A percentile compares a stretch with the other conserved stretches of the same genome.
These are phyloP conservation scores for Pachliopta kotzebuea DNA, from an alignment of 2,888 invertebrate genomes.

Conservation along the genomic window DNA sequence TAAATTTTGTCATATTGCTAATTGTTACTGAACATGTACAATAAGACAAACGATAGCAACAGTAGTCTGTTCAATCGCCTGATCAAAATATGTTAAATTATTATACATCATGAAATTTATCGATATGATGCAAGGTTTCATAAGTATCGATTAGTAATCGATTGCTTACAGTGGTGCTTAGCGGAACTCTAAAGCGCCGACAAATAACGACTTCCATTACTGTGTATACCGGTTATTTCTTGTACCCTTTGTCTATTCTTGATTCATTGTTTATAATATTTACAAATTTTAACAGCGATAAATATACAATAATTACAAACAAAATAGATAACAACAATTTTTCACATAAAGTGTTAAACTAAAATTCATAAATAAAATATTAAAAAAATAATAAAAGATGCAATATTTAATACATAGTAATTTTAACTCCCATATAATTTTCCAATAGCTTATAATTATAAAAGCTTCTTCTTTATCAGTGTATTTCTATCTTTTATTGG, in stretches of 20 bases:
- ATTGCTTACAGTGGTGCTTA: slow-evolving; percentile 42
- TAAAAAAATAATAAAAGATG: too few species aligned
- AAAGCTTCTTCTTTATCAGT: slow-evolving; percentile 9
- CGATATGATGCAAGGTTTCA: slow-evolving; percentile 45
- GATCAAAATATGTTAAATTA: slow-evolving; percentile 46
- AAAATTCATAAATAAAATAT: too few species aligned
- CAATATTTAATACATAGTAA: too few species aligned
- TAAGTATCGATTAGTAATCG: slow-evolving; percentile 41
- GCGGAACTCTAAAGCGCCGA: slow-evolving; percentile 35
- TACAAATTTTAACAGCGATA: neutral
- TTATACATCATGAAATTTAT: slow-evolving; percentile 46
- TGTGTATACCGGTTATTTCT: neutral
- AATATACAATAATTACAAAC: too few species aligned
- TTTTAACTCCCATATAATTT: neutral
- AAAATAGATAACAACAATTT: neutral
- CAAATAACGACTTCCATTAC: slow-evolving; percentile 34
- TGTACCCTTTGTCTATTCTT: neutral
- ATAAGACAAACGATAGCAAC: neutral
- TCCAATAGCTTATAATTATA: neutral
- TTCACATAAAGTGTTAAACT: neutral
- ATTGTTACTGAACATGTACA: neutral
- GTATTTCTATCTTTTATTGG: slow-evolving; percentile 1
- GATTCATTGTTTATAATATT: neutral
- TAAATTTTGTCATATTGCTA: neutral
- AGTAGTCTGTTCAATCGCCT: slow-evolving; percentile 35